A percentile compares a stretch with the other conserved stretches of the same genome.
phyloP scores from a whole-genome alignment of 2,113 vertebrate genomes.

The Brachypteracias leptosomus region DNA sequence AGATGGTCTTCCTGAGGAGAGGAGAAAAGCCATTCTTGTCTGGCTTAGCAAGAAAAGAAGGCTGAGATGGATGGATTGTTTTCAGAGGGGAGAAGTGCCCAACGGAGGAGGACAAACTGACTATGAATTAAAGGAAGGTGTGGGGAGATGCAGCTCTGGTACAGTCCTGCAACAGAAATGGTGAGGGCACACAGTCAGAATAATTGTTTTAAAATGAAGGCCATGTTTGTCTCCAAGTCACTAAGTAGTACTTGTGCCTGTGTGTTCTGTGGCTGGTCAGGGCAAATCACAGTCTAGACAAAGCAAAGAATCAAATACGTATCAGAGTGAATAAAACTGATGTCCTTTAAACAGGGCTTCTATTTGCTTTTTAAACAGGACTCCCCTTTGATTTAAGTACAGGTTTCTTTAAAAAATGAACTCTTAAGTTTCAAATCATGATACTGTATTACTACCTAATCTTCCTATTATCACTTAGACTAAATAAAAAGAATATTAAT shows the following conservation, averaged over 20 bases:
- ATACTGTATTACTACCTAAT: not conserved
- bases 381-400: not conserved
- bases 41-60: not conserved
- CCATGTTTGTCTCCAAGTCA: not conserved
- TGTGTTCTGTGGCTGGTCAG: not conserved
- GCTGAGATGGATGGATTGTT: not conserved
- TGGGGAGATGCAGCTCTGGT: not conserved
- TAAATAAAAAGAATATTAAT: not conserved
- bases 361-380: not conserved
- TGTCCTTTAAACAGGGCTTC: not conserved
- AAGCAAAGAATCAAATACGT: not conserved
- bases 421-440: not conserved
- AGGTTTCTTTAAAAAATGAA: not conserved
- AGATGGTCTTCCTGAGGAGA: not conserved
- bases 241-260: not conserved
- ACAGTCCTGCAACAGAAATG: not conserved
- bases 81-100: not conserved
- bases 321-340: not conserved
- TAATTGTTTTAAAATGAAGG: not conserved
- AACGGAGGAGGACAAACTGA: not conserved
- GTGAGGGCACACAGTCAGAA: not conserved
- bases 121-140: not conserved
- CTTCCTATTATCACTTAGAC: not conserved
- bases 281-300: not conserved
- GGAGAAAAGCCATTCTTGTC: not conserved